Evolutionary conservation across 1,140 invertebrate genomes (phyloP).

Genomic region (Plectrocnemia conspersa): DNA sequence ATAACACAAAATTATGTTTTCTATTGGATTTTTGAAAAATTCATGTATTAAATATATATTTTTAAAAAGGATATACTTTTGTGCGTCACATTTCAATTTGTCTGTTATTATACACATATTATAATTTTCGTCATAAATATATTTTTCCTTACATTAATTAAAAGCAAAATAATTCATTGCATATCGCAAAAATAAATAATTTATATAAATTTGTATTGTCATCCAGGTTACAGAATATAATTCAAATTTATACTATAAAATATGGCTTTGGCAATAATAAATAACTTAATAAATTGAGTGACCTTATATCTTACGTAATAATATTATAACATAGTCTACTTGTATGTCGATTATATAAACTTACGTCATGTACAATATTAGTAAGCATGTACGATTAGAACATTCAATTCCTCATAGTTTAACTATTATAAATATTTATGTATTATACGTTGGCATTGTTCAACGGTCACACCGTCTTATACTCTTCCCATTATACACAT

Average conservation of each 20-base stretch:
- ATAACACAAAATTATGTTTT: background rate
- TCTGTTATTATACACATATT: too few relatives aligned
- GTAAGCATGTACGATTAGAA: slow-evolving; percentile 16
- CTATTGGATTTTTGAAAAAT: too few relatives aligned
- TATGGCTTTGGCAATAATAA: slow-evolving; percentile 10
- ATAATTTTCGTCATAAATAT: background rate
- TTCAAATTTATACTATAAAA: background rate
- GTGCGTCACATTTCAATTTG: background rate
- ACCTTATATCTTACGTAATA: slow-evolving; percentile 2
- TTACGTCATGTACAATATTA: slow-evolving; percentile 6
- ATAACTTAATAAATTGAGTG: background rate
- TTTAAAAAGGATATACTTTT: background rate
- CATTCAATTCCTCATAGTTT: slow-evolving; percentile 24
- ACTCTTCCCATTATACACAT: background rate
- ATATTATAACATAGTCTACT: background rate
- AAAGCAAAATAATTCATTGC: background rate
- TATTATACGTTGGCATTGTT: slow-evolving; percentile 4
- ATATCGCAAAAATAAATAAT: background rate
- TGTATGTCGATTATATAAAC: background rate
- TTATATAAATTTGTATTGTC: slow-evolving; percentile 2
- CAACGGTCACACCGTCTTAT: background rate
- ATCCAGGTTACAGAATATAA: background rate
- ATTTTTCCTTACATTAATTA: background rate
- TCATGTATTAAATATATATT: background rate
- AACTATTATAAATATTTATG: too few relatives aligned